These are phyloP conservation scores for Hippocampus mohnikei DNA, from an alignment of 2,113 vertebrate species.

Conservation along the genomic window DNA sequence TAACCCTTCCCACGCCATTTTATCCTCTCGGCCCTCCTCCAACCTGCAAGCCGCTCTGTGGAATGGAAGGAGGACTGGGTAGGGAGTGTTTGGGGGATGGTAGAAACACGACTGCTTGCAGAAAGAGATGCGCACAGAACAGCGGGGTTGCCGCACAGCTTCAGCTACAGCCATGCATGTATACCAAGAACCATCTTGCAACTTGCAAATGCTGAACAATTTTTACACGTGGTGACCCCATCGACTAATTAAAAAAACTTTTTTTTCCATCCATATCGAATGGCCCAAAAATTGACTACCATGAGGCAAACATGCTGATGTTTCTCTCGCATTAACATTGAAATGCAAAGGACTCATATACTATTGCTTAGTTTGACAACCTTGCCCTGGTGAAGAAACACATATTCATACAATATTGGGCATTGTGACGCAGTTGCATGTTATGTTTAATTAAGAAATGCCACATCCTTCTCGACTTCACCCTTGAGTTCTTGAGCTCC, in stretches of 20 bases:
- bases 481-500: background rate
- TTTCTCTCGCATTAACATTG: no score
- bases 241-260: background rate
- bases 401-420: no score
- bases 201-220: conserved; percentile 29
- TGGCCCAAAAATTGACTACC: no score
- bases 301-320: no score
- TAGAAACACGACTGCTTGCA: conserved; percentile 1
- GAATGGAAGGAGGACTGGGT: conserved; percentile 10
- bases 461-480: no score
- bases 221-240: background rate
- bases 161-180: no score
- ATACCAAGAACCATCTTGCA: background rate
- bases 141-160: background rate
- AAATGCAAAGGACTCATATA: no score
- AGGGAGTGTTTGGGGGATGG: conserved; percentile 18
- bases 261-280: no score
- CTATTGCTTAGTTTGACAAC: no score
- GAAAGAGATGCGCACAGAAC: conserved; percentile 8
- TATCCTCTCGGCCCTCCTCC: conserved; percentile 42
- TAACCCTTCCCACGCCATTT: conserved; percentile 73
- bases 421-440: no score
- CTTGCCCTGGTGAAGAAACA: no score
- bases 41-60: conserved; percentile 38
- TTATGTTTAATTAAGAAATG: no score